phyloP scores from a whole-genome alignment of 2,888 invertebrate species.

The Tachystola acroxantha region DNA sequence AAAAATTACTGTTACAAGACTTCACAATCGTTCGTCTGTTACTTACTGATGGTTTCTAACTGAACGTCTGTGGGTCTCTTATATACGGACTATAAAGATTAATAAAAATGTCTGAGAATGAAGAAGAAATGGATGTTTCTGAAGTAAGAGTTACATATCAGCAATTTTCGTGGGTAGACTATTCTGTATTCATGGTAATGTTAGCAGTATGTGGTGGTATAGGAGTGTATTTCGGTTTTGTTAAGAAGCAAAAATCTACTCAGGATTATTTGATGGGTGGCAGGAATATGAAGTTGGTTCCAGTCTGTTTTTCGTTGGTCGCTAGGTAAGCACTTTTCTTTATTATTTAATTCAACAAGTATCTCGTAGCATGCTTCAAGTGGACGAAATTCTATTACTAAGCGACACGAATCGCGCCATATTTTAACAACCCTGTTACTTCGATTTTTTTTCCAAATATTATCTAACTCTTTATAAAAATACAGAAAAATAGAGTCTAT shows the following conservation, averaged over 20 bases:
- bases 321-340: conserved; percentile 81
- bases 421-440: no score
- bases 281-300: conserved; percentile 86
- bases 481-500: no score
- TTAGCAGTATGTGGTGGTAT: conserved; percentile 84
- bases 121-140: conserved; percentile 36
- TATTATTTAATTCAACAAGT: neutral
- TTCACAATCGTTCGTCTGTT: conserved; percentile 14
- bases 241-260: conserved; percentile 77
- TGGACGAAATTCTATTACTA: no score
- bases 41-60: neutral
- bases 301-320: conserved; percentile 88
- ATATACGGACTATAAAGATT: neutral
- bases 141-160: conserved; percentile 44
- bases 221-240: conserved; percentile 88
- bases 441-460: no score
- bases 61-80: neutral
- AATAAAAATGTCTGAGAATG: conserved; percentile 23
- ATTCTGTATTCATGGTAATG: conserved; percentile 83
- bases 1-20: conserved; percentile 40
- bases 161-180: conserved; percentile 80
- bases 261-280: conserved; percentile 90
- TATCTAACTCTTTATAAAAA: no score
- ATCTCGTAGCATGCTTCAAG: neutral
- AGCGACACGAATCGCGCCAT: no score